Evolutionary conservation across 2,888 invertebrate genomes (phyloP).

Genomic region (Lasioglossum oenotherae): DNA sequence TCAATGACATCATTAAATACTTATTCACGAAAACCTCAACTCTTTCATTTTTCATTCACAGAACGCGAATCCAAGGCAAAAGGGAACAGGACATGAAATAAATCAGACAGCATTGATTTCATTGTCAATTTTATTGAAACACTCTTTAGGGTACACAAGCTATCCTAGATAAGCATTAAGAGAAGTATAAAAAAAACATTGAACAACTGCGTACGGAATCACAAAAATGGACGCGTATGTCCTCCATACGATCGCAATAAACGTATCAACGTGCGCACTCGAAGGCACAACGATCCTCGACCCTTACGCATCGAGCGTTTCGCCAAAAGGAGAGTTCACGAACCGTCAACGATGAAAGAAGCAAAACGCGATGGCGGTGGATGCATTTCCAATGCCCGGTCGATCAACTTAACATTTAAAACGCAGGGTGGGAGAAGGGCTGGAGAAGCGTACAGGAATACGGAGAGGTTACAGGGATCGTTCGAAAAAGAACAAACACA

Average conservation of each 20-base stretch:
- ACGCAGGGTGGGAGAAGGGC: not conserved
- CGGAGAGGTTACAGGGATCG: not conserved
- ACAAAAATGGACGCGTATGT: constrained; percentile 79
- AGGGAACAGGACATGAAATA: not conserved
- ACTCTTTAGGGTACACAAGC: constrained; percentile 82
- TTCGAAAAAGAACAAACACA: constrained; percentile 7
- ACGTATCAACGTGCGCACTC: constrained; percentile 77
- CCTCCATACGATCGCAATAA: constrained; percentile 74
- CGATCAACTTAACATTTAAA: constrained; percentile 32
- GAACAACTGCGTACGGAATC: constrained; percentile 82
- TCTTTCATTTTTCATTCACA: not conserved
- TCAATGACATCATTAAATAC: no score
- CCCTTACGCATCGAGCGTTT: constrained; percentile 82
- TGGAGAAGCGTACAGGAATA: not conserved
- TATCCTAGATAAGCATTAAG: constrained; percentile 83
- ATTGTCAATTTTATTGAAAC: constrained; percentile 83
- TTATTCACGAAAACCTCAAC: not conserved
- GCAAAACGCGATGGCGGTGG: constrained; percentile 7
- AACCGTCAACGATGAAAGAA: not conserved
- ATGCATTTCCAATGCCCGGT: constrained; percentile 45
- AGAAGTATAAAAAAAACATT: constrained; percentile 81
- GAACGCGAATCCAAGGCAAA: not conserved
- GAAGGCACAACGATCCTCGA: constrained; percentile 84
- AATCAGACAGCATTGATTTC: constrained; percentile 60
- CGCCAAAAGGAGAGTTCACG: constrained; percentile 77